Evolutionary conservation across 2,113 vertebrate genomes (phyloP).

Genomic region (Mobula hypostoma): DNA sequence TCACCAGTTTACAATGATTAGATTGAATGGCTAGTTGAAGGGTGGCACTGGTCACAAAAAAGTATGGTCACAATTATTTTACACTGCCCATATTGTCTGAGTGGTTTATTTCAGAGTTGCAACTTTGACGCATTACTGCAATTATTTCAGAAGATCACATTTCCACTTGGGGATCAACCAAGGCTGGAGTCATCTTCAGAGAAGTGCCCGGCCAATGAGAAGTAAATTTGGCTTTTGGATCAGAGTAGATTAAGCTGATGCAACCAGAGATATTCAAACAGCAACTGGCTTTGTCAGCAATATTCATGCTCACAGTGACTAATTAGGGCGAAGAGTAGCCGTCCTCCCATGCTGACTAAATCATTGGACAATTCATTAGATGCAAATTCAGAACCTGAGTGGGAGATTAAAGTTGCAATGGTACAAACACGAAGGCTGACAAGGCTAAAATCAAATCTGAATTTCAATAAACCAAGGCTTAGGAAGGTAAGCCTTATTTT

Average conservation of each 20-base stretch:
- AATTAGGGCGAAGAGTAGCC: neutral
- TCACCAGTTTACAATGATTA: no score
- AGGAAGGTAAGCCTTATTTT: neutral
- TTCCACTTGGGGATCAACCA: neutral
- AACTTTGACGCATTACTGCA: neutral
- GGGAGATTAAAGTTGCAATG: neutral
- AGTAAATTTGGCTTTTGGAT: neutral
- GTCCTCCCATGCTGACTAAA: neutral
- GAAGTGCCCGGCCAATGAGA: neutral
- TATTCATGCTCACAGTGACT: neutral
- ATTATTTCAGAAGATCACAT: neutral
- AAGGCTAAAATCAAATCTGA: neutral
- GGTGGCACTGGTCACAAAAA: neutral
- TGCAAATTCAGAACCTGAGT: neutral
- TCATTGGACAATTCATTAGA: neutral
- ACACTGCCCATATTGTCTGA: neutral
- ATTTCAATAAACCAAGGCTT: neutral
- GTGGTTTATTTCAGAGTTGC: neutral
- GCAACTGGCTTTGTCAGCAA: neutral
- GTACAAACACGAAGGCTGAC: neutral
- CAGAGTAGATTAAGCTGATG: neutral
- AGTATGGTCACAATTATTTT: neutral
- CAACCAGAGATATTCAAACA: neutral
- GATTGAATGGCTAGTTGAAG: no score
- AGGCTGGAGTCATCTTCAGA: neutral